Conservation (phyloP, 2,797 vertebrate species). For the Diceros bicornis region DNA sequence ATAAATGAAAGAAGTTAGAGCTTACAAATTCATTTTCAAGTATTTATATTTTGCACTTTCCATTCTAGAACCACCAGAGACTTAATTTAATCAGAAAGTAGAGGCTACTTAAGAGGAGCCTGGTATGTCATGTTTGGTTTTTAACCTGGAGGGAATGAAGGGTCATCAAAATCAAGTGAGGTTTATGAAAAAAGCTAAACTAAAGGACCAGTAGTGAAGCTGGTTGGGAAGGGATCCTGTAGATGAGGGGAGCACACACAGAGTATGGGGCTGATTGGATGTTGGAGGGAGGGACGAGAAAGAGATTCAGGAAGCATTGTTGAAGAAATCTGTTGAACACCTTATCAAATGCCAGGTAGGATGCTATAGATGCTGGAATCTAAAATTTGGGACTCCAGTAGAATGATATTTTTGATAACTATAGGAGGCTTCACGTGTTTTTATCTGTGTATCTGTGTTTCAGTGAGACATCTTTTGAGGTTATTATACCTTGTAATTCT, state of each 20-base stretch:
- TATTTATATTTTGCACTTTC: slow-evolving; percentile 46
- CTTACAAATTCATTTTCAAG: slow-evolving; percentile 41
- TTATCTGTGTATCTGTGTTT: background rate
- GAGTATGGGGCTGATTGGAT: background rate
- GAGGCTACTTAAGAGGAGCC: background rate
- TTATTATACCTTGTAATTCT: background rate
- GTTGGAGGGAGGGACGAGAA: background rate
- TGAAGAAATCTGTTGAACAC: background rate
- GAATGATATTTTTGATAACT: background rate
- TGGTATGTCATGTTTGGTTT: background rate
- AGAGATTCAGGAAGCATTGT: background rate
- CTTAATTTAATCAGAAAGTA: slow-evolving; percentile 55
- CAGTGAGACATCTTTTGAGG: background rate
- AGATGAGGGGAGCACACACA: background rate
- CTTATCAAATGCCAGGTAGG: background rate
- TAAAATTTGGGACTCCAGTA: background rate
- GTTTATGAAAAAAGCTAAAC: background rate
- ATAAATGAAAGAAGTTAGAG: slow-evolving; percentile 34
- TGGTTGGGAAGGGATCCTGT: too few species aligned
- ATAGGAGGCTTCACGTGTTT: background rate
- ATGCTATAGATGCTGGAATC: background rate
- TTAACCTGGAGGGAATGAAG: background rate
- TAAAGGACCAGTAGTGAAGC: background rate
- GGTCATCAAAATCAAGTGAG: background rate
- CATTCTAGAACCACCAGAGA: background rate